Evolutionary conservation across 2,113 vertebrate species (phyloP).

Genomic region (Thalassoma bifasciatum): DNA sequence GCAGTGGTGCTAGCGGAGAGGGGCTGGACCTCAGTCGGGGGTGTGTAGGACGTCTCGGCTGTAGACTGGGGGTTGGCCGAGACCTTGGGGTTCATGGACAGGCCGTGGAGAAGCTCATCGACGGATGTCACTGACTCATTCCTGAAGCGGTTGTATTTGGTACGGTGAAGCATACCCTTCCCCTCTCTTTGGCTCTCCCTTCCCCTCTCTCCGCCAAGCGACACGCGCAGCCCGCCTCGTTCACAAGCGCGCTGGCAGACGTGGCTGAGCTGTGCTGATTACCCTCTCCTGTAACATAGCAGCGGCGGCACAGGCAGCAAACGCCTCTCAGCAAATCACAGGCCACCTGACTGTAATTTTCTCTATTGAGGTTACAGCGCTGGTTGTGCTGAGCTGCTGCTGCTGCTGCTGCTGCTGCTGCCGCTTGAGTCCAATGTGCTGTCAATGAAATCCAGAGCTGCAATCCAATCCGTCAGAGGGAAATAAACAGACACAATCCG

Average conservation of each 20-base stretch:
- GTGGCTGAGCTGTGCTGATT: slow-evolving; percentile 85
- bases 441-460: slow-evolving; percentile 77
- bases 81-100: slow-evolving; percentile 97
- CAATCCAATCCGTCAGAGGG: slow-evolving; percentile 71
- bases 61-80: slow-evolving; percentile 87
- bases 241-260: slow-evolving; percentile 90
- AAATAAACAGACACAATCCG: slow-evolving; percentile 77
- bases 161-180: slow-evolving; percentile 99
- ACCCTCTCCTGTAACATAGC: slow-evolving; percentile 91
- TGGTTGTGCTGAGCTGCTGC: slow-evolving; percentile 60
- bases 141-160: slow-evolving; percentile 99
- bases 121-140: slow-evolving; percentile 99
- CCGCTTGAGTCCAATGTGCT: slow-evolving; percentile 68
- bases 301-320: slow-evolving; percentile 73
- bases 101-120: slow-evolving; percentile 97
- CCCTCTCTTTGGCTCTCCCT: slow-evolving; percentile 80
- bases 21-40: slow-evolving; percentile 84
- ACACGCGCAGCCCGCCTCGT: slow-evolving; percentile 86
- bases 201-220: slow-evolving; percentile 83
- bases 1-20: slow-evolving; percentile 71
- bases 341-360: slow-evolving; percentile 74
- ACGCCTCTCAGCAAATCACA: slow-evolving; percentile 81
- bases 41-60: slow-evolving; percentile 87
- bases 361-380: slow-evolving; percentile 71
- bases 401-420: slow-evolving; percentile 59